Evolutionary conservation across 2,113 vertebrate genomes (phyloP).

Genomic region (Asarcornis scutulata): DNA sequence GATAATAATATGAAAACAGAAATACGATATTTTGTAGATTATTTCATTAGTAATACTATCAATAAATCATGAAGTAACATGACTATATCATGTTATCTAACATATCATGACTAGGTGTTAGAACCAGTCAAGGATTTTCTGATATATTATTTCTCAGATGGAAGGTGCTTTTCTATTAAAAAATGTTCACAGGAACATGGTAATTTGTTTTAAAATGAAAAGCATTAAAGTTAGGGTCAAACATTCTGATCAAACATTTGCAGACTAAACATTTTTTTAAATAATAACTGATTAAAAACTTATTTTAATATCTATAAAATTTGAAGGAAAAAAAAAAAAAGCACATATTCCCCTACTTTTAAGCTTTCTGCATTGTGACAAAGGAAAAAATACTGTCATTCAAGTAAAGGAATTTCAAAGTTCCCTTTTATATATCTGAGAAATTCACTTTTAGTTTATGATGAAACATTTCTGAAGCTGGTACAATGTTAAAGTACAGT

Average conservation of each 20-base stretch:
- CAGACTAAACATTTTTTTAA: background rate
- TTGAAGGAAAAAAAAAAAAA: background rate
- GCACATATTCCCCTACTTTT: background rate
- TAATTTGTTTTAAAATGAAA: background rate
- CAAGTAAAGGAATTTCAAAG: background rate
- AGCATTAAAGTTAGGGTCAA: background rate
- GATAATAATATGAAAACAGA: background rate
- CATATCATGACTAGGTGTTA: background rate
- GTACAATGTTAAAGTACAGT: background rate
- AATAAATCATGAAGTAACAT: background rate
- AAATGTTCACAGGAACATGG: background rate
- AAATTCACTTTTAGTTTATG: background rate
- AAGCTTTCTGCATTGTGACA: background rate
- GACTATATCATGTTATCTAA: too few relatives aligned
- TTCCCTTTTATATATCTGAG: background rate
- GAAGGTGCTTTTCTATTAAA: background rate
- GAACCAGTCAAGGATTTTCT: background rate
- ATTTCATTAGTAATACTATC: constrained; percentile 4
- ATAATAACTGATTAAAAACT: background rate
- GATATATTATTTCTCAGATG: background rate
- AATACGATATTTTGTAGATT: background rate
- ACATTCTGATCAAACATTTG: background rate
- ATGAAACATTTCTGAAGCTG: background rate
- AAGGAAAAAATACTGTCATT: background rate
- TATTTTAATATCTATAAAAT: background rate